Conservation (phyloP, 2,888 invertebrate genomes). For the Empis stercorea region DNA sequence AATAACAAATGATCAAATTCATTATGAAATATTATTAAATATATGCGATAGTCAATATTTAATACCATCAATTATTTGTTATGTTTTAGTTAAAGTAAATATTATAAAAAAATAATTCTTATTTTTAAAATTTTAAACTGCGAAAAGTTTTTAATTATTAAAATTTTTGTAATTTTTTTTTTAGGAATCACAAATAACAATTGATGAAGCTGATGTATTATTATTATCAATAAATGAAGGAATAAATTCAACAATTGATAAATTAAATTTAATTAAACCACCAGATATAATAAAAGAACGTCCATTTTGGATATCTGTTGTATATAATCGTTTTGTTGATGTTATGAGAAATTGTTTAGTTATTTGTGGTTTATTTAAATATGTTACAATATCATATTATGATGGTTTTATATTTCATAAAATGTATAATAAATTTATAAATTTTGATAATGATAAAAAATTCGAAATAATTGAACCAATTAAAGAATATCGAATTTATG, state of each 20-base stretch:
- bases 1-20: neutral
- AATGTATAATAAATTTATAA: conserved; percentile 7
- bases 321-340: conserved; percentile 4
- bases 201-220: conserved; percentile 11
- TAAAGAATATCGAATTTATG: neutral
- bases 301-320: conserved; percentile 9
- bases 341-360: conserved; percentile 4
- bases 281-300: conserved; percentile 4
- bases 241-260: neutral
- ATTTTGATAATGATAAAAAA: neutral
- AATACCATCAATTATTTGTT: conserved; percentile 4
- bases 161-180: neutral
- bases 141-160: neutral
- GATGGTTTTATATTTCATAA: conserved; percentile 12
- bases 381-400: conserved; percentile 1
- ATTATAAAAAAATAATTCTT: neutral
- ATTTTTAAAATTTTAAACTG: no score
- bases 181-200: conserved; percentile 8
- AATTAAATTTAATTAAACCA: conserved; percentile 3
- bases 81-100: conserved; percentile 8
- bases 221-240: conserved; percentile 8
- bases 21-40: neutral
- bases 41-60: conserved; percentile 3
- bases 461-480: neutral
- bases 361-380: conserved; percentile 7